Evolutionary conservation across 1,140 invertebrate species (phyloP).

Genomic region (Brachystomella parvula): DNA sequence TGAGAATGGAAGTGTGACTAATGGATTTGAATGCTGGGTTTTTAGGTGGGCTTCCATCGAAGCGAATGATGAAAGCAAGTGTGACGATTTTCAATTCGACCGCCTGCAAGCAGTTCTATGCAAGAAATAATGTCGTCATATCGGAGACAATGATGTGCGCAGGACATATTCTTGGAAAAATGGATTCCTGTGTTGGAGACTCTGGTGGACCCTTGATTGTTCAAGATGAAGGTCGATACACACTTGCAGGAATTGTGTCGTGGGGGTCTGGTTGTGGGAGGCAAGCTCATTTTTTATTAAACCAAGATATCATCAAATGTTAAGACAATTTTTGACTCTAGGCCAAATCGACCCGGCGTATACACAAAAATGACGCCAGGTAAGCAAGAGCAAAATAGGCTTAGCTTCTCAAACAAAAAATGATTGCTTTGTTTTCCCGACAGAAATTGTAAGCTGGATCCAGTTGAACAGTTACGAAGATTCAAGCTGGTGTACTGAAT

Average conservation of each 20-base stretch:
- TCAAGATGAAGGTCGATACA: background rate
- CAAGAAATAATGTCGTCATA: constrained; percentile 11
- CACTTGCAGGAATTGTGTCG: background rate
- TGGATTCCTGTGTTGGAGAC: constrained; percentile 29
- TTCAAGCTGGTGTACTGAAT: constrained; percentile 19
- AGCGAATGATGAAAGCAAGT: constrained; percentile 25
- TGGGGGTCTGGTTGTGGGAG: constrained; percentile 15
- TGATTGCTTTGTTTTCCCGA: background rate
- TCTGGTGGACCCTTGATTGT: constrained; percentile 6
- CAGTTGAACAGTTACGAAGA: constrained; percentile 10
- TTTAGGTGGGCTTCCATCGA: constrained; percentile 28
- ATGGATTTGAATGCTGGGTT: constrained; percentile 8
- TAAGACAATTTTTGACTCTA: constrained; percentile 12
- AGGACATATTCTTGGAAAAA: constrained; percentile 26
- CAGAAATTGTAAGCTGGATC: constrained; percentile 31
- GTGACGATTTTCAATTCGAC: constrained; percentile 32
- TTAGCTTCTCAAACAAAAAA: background rate
- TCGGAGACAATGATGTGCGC: constrained; percentile 31
- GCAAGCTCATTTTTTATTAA: background rate
- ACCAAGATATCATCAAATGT: background rate
- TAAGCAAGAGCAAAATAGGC: constrained; percentile 3
- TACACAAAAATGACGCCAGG: constrained; percentile 28
- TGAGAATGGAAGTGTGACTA: constrained; percentile 3
- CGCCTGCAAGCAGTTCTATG: constrained; percentile 26
- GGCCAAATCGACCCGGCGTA: constrained; percentile 26